Evolutionary conservation across 2,888 invertebrate genomes (phyloP).

Genomic region (Synergus gifuensis): DNA sequence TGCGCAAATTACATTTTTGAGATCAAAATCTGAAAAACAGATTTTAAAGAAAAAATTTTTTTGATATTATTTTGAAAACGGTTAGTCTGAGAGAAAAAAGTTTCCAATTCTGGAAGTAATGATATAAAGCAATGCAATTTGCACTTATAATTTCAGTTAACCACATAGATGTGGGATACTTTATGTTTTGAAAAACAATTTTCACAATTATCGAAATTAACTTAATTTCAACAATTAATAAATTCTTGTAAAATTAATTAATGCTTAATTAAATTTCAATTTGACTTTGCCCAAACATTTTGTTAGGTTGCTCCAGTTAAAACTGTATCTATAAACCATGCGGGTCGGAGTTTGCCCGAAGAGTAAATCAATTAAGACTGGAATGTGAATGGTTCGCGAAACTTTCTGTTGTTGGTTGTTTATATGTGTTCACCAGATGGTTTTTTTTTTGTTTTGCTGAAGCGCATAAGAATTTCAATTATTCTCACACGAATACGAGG

Average conservation of each 20-base stretch:
- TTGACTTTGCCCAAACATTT: not conserved
- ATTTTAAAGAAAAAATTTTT: too few species aligned
- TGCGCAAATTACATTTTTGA: too few species aligned
- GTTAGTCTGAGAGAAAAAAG: too few species aligned
- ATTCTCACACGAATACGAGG: slow-evolving; percentile 11
- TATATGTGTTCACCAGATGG: not conserved
- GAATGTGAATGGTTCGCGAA: slow-evolving; percentile 26
- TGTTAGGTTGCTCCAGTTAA: slow-evolving; percentile 5
- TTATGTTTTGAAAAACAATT: too few species aligned
- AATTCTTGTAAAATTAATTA: not conserved
- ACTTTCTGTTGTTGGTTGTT: slow-evolving; percentile 24
- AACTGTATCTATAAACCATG: not conserved
- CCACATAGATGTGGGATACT: too few species aligned
- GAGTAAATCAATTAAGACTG: slow-evolving; percentile 33
- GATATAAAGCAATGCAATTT: too few species aligned
- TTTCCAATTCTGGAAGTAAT: too few species aligned
- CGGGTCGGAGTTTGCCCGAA: slow-evolving; percentile 1
- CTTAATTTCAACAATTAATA: not conserved
- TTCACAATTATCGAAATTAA: not conserved
- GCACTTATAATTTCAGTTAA: too few species aligned
- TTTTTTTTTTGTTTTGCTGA: slow-evolving; percentile 10
- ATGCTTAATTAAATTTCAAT: slow-evolving; percentile 5
- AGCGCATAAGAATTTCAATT: slow-evolving; percentile 33
- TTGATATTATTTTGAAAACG: too few species aligned
- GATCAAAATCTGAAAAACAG: too few species aligned